Base-by-base conservation (phyloP, 2,888 invertebrate genomes). In the Eumerus sabulonum region DNA sequence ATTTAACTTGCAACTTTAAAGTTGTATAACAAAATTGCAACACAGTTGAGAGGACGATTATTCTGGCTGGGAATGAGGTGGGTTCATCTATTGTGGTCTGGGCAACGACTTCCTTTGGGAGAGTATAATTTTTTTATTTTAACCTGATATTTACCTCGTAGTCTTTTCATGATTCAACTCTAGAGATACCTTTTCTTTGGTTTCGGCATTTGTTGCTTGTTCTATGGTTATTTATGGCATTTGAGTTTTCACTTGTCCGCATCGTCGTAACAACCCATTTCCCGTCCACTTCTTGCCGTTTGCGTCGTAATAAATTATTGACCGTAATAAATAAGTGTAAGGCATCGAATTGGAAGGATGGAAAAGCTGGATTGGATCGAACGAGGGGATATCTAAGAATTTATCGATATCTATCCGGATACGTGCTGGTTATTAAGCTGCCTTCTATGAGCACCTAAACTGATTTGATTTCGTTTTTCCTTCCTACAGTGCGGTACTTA, bases 211-310 rank as follows among this genome's bases (percentile, higher is more conserved):
- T 77, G 59, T 59, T 66, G 56, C 27, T 67, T 67, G 76, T 51
- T 77, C 66, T 62, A 53, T 51, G 51, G 71, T 62, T 77, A 72
- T 72, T 77, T 72, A 77, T 72, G 72, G 53, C 11, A 47, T 59
- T 47, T 45, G 51, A 66, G 64, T 71, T 56, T 62, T 47, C 56
- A 50, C 38, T 48, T 62, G 27, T 54, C 66, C 38, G 19, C 56
- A 47, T 45, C 36, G 17, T 40, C 45, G 59, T 45, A 36, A n/a
- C 27, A 7, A 27, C n/a, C 16, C 36, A 18, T 19, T 7, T 59
- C 9, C 27, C 42, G 35, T 48, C 54, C 56, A 40, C 19, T 50
- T n/a, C n/a, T 48, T 16, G 40, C 42, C 62, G 56, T 48, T 54
- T 42, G 36, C 35, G 42, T 16, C 48, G 50, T 53, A 45, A 63